These are phyloP conservation scores for Kryptolebias marmoratus DNA, from an alignment of 2,113 vertebrate species.

Conservation along the genomic window DNA sequence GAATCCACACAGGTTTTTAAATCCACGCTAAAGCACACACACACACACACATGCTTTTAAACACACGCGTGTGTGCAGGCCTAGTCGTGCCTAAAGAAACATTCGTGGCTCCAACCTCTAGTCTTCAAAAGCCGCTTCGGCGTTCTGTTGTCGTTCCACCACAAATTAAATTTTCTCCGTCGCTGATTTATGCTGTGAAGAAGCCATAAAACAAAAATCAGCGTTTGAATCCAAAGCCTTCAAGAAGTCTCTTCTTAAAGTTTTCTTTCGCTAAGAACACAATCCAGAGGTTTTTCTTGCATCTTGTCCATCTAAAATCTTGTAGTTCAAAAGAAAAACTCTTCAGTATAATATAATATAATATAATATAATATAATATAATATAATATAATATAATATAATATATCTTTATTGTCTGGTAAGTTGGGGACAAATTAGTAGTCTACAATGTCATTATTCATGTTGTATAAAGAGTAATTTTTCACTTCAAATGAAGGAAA, in stretches of 20 bases:
- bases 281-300: slow-evolving; percentile 13
- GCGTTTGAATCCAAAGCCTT: slow-evolving; percentile 47
- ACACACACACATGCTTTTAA: background rate
- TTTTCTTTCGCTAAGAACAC: slow-evolving; percentile 38
- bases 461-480: slow-evolving; percentile 22
- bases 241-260: slow-evolving; percentile 21
- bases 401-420: background rate
- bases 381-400: background rate
- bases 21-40: slow-evolving; percentile 4
- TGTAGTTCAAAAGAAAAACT: background rate
- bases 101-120: slow-evolving; percentile 58
- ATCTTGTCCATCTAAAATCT: slow-evolving; percentile 17
- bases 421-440: background rate
- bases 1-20: slow-evolving; percentile 43
- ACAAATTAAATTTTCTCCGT: slow-evolving; percentile 70
- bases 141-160: slow-evolving; percentile 72
- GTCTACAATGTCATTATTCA: slow-evolving; percentile 8
- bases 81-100: slow-evolving; percentile 68
- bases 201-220: slow-evolving; percentile 51
- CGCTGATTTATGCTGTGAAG: slow-evolving; percentile 70
- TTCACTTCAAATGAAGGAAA: background rate
- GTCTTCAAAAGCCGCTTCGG: slow-evolving; percentile 60
- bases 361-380: background rate
- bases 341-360: background rate
- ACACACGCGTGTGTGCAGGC: slow-evolving; percentile 12